Percentiles rank a stretch among this genome's conserved stretches.
Evolutionary conservation across 1,140 invertebrate species (phyloP).

Genomic region (Drosophila ficusphila): DNA sequence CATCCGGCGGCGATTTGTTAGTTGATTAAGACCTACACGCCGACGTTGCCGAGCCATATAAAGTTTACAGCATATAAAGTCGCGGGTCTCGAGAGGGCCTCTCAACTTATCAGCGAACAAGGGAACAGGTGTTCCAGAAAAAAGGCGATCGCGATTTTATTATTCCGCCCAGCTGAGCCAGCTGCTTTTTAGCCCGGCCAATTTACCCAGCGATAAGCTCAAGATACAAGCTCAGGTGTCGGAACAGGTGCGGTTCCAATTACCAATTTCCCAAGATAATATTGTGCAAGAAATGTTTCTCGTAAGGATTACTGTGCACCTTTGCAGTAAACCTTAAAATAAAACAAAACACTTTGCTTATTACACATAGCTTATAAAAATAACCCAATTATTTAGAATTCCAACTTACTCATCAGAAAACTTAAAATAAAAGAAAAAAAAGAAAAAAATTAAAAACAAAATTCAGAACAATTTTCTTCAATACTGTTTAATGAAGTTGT

Average conservation of each 20-base stretch:
- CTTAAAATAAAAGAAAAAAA: background rate
- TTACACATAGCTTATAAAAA: too few species aligned
- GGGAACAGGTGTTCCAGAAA: slow-evolving; percentile 8
- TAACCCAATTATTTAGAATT: too few species aligned
- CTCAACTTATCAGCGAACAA: background rate
- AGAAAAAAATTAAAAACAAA: background rate
- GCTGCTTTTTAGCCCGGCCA: background rate
- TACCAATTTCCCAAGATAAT: background rate
- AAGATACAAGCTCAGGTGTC: slow-evolving; percentile 7
- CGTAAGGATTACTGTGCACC: background rate
- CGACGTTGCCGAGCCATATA: slow-evolving; percentile 6
- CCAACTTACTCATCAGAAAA: too few species aligned
- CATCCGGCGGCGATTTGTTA: background rate
- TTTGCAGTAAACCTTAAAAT: background rate
- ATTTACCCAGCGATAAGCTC: background rate
- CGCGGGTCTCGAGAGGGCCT: background rate
- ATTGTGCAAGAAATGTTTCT: background rate
- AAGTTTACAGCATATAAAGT: background rate
- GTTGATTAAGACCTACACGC: background rate
- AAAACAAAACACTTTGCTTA: too few species aligned
- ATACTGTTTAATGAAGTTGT: too few species aligned
- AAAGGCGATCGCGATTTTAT: slow-evolving; percentile 1
- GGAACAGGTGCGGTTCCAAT: background rate
- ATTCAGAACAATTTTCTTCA: too few species aligned
- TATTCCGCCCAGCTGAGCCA: slow-evolving; percentile 3